phyloP scores from a whole-genome alignment of 2,113 vertebrate species.

The Zosterops japonicus region DNA sequence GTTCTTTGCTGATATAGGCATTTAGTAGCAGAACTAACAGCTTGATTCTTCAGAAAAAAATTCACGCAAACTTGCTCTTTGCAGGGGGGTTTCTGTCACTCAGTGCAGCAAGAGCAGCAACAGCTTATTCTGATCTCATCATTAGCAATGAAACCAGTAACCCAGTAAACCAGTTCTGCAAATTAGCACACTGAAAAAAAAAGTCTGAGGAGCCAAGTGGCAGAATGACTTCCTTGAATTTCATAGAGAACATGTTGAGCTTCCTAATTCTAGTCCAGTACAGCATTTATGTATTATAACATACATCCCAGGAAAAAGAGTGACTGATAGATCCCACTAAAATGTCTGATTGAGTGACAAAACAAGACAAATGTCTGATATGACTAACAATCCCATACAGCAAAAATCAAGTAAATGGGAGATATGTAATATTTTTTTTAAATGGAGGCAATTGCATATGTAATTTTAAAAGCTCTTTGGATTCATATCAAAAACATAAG shows the following conservation, averaged over 20 bases:
- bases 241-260: neutral
- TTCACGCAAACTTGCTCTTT: neutral
- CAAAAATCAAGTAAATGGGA: neutral
- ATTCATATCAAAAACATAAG: neutral
- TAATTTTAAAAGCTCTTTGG: neutral
- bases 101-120: neutral
- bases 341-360: neutral
- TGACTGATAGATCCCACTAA: neutral
- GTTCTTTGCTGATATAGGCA: slow-evolving; percentile 45
- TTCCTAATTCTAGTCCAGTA: neutral
- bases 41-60: slow-evolving; percentile 58
- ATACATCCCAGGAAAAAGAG: neutral
- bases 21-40: slow-evolving; percentile 48
- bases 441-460: neutral
- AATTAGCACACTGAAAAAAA: slow-evolving; percentile 23
- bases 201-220: slow-evolving; percentile 8
- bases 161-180: slow-evolving; percentile 42
- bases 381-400: neutral
- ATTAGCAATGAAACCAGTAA: slow-evolving; percentile 41
- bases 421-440: neutral
- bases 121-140: slow-evolving; percentile 28
- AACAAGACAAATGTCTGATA: neutral
- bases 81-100: neutral
- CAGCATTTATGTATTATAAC: neutral
- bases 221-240: neutral